Evolutionary conservation across 64 coral and sea anemone species (phyloP).

Genomic region (Montipora sp.): DNA sequence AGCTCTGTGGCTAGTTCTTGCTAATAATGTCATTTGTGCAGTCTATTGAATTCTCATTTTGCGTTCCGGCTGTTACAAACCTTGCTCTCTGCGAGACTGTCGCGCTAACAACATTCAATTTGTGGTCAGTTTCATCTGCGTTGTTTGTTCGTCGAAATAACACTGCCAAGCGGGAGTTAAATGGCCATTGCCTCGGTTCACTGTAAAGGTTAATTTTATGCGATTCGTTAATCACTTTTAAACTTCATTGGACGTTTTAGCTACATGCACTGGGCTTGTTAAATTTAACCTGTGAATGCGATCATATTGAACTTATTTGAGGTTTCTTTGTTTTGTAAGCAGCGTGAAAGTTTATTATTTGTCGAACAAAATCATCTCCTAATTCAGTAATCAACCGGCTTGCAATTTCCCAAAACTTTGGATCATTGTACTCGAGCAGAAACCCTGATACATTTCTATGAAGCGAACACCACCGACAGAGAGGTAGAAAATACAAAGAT

Average conservation of each 20-base stretch:
- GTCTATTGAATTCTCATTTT: not conserved
- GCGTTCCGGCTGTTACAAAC: not conserved
- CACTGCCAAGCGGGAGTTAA: no score
- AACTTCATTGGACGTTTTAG: no score
- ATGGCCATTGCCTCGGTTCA: no score
- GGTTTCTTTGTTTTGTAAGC: constrained; percentile 49
- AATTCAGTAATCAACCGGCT: not conserved
- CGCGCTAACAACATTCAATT: not conserved
- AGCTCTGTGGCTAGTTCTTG: not conserved
- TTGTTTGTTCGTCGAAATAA: constrained; percentile 18
- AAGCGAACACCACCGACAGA: not conserved
- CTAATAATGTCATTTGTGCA: not conserved
- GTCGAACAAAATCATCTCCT: not conserved
- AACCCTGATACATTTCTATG: not conserved
- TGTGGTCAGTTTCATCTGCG: not conserved
- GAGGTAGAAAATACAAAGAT: not conserved
- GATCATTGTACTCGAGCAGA: not conserved
- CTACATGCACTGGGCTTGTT: not conserved
- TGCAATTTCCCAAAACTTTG: not conserved
- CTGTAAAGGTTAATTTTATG: not conserved
- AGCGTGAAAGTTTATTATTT: constrained; percentile 8
- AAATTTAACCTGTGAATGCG: not conserved
- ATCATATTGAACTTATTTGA: not conserved
- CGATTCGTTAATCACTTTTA: no score
- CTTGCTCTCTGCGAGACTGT: not conserved